These are phyloP conservation scores for Mantis religiosa DNA, from an alignment of 2,888 invertebrate species.

Conservation along the genomic window DNA sequence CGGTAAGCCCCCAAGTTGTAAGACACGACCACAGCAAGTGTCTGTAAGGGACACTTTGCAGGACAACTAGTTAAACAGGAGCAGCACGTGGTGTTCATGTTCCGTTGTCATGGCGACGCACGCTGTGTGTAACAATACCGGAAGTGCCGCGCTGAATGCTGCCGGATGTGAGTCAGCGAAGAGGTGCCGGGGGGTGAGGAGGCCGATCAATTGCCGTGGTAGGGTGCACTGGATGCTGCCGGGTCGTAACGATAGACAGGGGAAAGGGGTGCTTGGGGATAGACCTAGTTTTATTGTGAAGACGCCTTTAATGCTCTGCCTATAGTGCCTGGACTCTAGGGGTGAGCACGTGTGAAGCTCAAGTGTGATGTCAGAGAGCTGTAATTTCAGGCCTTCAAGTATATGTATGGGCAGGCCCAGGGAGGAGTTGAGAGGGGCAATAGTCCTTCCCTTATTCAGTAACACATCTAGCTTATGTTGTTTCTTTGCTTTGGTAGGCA, in stretches of 20 bases:
- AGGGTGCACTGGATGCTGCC: neutral
- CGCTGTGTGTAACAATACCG: constrained; percentile 1
- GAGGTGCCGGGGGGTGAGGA: neutral
- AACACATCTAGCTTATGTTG: too few species aligned
- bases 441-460: too few species aligned
- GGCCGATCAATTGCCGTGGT: neutral
- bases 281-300: constrained; percentile 1
- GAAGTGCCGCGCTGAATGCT: neutral
- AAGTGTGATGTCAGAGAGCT: too few species aligned
- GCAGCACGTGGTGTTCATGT: neutral
- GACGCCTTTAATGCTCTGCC: neutral
- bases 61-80: neutral
- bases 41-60: neutral
- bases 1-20: neutral
- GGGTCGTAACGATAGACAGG: neutral
- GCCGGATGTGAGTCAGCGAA: constrained; percentile 12
- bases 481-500: too few species aligned
- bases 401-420: too few species aligned
- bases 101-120: neutral
- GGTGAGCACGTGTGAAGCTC: neutral
- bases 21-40: neutral
- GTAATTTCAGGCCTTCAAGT: too few species aligned
- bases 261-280: neutral
- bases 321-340: neutral
- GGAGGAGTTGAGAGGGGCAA: too few species aligned